Conservation (phyloP, 2,888 invertebrate genomes). For the Nysson spinosus region DNA sequence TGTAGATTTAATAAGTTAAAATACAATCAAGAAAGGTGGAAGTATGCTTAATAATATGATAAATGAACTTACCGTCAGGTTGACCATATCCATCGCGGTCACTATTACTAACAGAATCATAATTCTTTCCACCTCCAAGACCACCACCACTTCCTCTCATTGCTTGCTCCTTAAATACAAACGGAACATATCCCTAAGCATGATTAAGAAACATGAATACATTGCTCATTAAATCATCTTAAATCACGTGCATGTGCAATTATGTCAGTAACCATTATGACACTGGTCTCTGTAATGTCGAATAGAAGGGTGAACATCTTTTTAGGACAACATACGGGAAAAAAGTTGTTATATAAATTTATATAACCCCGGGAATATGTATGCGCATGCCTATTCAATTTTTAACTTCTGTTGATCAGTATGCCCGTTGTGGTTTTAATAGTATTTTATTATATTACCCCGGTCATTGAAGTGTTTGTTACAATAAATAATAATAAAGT, state of each 20-base stretch:
- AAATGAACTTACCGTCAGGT: constrained; percentile 68
- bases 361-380: too few relatives aligned
- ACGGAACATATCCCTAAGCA: constrained; percentile 16
- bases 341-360: too few relatives aligned
- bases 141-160: constrained; percentile 69
- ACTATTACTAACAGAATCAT: constrained; percentile 70
- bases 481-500: too few relatives aligned
- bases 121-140: constrained; percentile 68
- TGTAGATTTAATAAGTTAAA: neutral
- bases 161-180: constrained; percentile 72
- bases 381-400: too few relatives aligned
- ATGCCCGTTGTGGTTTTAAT: too few relatives aligned
- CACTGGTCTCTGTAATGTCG: too few relatives aligned
- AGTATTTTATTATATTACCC: too few relatives aligned
- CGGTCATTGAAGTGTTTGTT: too few relatives aligned
- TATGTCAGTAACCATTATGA: too few relatives aligned
- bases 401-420: too few relatives aligned
- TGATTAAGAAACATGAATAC: constrained; percentile 19
- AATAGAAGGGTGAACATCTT: too few relatives aligned
- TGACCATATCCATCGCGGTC: constrained; percentile 74
- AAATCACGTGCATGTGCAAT: neutral
- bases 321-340: too few relatives aligned
- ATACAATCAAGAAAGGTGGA: neutral
- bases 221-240: neutral
- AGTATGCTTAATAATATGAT: neutral